Evolutionary conservation across 37 sponge, comb jelly and placozoan species (phyloP).

Genomic region (Chondrosia reniformis): DNA sequence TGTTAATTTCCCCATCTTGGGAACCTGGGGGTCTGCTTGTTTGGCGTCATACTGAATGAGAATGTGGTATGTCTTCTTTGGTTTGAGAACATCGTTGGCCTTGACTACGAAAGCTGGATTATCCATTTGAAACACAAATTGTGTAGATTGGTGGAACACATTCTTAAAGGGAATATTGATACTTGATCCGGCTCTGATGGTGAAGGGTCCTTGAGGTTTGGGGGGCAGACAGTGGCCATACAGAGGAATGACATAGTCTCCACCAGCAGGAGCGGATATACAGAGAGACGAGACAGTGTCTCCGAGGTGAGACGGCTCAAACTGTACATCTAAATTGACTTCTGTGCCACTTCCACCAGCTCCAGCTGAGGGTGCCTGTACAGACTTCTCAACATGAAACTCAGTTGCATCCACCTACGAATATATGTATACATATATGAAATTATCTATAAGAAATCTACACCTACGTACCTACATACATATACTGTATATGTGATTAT

Average conservation of each 20-base stretch:
- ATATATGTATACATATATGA: too few relatives aligned
- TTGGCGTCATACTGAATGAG: conserved; percentile 78
- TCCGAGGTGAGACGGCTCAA: conserved; percentile 90
- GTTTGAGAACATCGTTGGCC: conserved; percentile 73
- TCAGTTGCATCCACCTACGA: conserved; percentile 76
- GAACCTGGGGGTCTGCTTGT: conserved; percentile 45
- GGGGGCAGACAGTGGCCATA: conserved; percentile 88
- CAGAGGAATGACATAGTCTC: conserved; percentile 93
- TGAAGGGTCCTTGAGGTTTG: conserved; percentile 94
- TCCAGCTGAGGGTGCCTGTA: conserved; percentile 80
- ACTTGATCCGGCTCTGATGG: conserved; percentile 77
- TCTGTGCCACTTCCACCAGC: conserved; percentile 76
- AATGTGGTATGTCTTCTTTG: conserved; percentile 84
- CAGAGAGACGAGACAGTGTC: conserved; percentile 76
- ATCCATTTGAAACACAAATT: conserved; percentile 78
- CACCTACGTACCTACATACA: too few relatives aligned
- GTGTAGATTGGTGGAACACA: conserved; percentile 69
- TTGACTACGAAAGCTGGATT: conserved; percentile 85
- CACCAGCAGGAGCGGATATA: conserved; percentile 82
- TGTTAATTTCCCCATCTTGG: conserved; percentile 79
- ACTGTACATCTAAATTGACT: conserved; percentile 83
- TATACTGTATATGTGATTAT: too few relatives aligned
- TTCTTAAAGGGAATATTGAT: conserved; percentile 94
- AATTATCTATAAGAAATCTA: too few relatives aligned
- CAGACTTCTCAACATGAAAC: conserved; percentile 88